Percentiles rank a stretch among this genome's conserved stretches.
Evolutionary conservation across 2,888 invertebrate genomes (phyloP).

Genomic region (Drosophila nr. perissopoda): DNA sequence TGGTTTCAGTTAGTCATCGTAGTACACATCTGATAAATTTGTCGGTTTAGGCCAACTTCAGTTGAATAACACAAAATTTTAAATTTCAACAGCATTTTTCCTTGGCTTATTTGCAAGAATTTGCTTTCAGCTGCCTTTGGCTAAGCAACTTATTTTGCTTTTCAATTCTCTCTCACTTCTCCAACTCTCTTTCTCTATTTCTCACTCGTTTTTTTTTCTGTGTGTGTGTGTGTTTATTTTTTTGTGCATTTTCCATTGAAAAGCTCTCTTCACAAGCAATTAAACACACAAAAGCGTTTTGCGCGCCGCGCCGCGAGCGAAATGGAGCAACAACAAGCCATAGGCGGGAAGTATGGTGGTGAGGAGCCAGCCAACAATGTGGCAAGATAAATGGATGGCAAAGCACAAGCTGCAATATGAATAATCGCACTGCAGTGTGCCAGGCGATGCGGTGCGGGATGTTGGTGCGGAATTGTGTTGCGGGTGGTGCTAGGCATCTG

Average conservation of each 20-base stretch:
- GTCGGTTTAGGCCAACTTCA: background rate
- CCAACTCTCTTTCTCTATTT: conserved; percentile 4
- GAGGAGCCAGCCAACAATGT: conserved; percentile 63
- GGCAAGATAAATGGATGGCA: conserved; percentile 76
- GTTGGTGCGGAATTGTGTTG: background rate
- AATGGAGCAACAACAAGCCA: conserved; percentile 46
- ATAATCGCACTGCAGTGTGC: conserved; percentile 60
- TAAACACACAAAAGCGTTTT: conserved; percentile 83
- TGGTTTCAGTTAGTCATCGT: background rate
- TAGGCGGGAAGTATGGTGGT: background rate
- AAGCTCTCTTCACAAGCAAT: conserved; percentile 83
- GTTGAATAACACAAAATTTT: background rate
- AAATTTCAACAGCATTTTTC: background rate
- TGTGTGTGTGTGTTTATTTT: conserved; percentile 1
- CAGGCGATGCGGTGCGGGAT: background rate
- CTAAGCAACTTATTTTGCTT: conserved; percentile 18
- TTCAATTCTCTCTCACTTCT: conserved; percentile 15
- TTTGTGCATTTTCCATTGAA: conserved; percentile 77
- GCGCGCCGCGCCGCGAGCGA: conserved; percentile 72
- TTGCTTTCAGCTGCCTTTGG: background rate
- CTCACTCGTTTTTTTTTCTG: conserved; percentile 10
- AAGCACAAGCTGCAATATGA: conserved; percentile 73
- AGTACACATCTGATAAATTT: background rate
- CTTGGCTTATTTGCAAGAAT: background rate
- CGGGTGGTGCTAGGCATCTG: conserved; percentile 39